These are phyloP conservation scores for Eustalomyia histrio DNA, from an alignment of 2,888 invertebrate species.

Conservation along the genomic window DNA sequence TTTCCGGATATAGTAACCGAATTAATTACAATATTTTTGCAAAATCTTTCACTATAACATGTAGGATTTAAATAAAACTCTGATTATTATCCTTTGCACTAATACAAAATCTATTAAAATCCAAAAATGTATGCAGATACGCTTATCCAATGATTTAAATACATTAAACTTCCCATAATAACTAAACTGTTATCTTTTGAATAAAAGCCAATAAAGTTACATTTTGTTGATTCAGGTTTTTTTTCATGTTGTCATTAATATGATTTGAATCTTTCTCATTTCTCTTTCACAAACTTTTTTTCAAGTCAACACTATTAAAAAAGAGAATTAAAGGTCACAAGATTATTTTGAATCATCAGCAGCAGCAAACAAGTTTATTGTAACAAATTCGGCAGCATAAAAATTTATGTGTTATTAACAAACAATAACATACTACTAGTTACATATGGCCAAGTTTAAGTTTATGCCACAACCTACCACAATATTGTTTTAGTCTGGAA, in stretches of 20 bases:
- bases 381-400: slow-evolving; percentile 27
- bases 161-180: no score
- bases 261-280: slow-evolving; percentile 14
- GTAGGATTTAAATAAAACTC: no score
- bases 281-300: background rate
- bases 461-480: slow-evolving; percentile 61
- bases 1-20: no score
- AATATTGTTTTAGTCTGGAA: slow-evolving; percentile 41
- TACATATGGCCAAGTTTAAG: background rate
- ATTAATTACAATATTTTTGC: no score
- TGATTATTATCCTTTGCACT: no score
- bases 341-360: slow-evolving; percentile 23
- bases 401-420: background rate
- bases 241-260: slow-evolving; percentile 7
- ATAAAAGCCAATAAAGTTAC: background rate
- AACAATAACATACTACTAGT: slow-evolving; percentile 3
- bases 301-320: slow-evolving; percentile 27
- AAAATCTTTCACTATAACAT: no score
- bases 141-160: no score
- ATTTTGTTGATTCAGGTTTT: background rate
- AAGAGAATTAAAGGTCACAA: slow-evolving; percentile 59
- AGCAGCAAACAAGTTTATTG: slow-evolving; percentile 42
- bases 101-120: no score
- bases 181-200: background rate
- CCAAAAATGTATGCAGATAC: no score